Evolutionary conservation across 2,113 vertebrate genomes (phyloP).

Genomic region (Anseranas semipalmata): DNA sequence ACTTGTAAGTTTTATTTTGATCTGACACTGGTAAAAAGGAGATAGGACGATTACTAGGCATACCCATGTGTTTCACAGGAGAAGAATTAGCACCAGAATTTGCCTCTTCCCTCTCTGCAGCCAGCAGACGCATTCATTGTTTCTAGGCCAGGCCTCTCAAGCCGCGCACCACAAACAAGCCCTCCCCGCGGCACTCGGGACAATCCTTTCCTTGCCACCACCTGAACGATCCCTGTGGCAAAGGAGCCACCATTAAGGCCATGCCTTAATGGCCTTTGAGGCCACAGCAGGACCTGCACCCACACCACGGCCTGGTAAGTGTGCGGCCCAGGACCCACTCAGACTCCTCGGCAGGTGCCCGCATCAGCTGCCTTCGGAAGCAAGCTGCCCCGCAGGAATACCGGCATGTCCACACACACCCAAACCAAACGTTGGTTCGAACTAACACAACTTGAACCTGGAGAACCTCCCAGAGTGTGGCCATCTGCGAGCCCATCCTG

Average conservation of each 20-base stretch:
- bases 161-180: not conserved
- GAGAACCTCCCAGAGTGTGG: too few species aligned
- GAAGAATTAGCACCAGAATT: not conserved
- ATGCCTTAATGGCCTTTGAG: too few species aligned
- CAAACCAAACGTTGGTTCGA: not conserved
- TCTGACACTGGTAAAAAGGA: not conserved
- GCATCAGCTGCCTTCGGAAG: not conserved
- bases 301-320: fast-evolving
- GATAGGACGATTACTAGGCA: not conserved
- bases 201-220: not conserved
- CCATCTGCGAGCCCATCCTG: not conserved
- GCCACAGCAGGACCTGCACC: not conserved
- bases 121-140: fast-evolving
- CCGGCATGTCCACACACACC: not conserved
- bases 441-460: not conserved
- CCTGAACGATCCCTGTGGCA: not conserved
- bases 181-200: not conserved
- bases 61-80: fast-evolving
- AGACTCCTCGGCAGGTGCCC: not conserved
- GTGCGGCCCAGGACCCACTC: not conserved
- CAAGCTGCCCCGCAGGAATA: not conserved
- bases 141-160: not conserved
- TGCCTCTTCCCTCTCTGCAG: not conserved
- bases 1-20: not conserved
- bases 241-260: fast-evolving